phyloP scores from a whole-genome alignment of 2,888 invertebrate genomes.

The Tenthredo notha region DNA sequence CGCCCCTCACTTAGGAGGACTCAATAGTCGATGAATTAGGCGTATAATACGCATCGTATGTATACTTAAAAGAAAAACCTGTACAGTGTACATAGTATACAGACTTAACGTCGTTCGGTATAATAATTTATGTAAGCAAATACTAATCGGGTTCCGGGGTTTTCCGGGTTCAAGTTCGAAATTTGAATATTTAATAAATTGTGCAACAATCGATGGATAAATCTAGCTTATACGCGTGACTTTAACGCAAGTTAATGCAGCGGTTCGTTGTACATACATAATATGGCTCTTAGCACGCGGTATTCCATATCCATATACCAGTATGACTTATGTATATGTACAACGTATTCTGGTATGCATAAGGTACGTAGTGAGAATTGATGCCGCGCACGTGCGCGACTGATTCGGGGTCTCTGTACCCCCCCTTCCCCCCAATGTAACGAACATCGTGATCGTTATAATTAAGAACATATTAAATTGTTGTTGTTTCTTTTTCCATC shows the following conservation, averaged over 20 bases:
- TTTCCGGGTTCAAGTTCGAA: too few species aligned
- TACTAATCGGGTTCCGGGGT: too few species aligned
- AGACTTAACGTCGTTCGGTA: too few species aligned
- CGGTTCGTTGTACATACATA: constrained; percentile 1
- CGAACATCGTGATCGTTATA: not conserved
- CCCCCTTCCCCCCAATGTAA: not conserved
- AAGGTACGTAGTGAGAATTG: not conserved
- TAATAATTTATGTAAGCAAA: too few species aligned
- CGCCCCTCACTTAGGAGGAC: constrained; percentile 43
- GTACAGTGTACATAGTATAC: too few species aligned
- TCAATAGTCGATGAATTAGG: constrained; percentile 30
- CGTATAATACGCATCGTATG: not conserved
- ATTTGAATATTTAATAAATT: too few species aligned
- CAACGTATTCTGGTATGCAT: not conserved
- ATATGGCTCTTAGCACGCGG: not conserved
- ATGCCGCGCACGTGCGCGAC: constrained; percentile 41
- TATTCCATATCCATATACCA: not conserved
- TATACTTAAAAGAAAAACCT: not conserved
- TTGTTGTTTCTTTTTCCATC: too few species aligned
- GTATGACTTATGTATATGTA: not conserved
- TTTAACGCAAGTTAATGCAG: constrained; percentile 4
- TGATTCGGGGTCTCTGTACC: not conserved
- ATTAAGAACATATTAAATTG: not conserved
- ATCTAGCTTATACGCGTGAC: not conserved
- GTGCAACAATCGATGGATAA: not conserved